phyloP scores from a whole-genome alignment of 35 echinoderm and acorn worm species.

The Stichopus chloronotus region DNA sequence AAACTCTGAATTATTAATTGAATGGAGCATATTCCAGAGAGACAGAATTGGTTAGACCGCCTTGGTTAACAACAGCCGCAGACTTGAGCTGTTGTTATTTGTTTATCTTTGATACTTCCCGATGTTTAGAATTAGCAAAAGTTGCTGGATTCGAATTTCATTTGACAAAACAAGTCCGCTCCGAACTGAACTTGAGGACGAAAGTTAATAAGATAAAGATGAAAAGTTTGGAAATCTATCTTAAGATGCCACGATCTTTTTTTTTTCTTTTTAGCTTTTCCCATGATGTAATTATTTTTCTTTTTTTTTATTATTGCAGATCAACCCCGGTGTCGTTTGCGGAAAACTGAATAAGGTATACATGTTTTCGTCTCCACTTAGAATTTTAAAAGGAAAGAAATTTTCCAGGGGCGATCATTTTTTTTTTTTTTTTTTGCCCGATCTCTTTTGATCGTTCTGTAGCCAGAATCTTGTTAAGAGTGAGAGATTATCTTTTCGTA shows the following conservation, averaged over 20 bases:
- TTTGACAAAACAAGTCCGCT: background rate
- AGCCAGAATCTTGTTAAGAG: background rate
- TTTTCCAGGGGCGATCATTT: background rate
- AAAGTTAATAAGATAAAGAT: background rate
- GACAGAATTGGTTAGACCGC: no score
- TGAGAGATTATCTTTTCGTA: background rate
- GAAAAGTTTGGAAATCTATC: background rate
- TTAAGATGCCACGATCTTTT: background rate
- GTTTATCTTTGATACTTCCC: no score
- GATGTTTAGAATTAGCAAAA: no score
- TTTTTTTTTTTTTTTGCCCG: background rate
- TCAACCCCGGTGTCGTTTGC: background rate
- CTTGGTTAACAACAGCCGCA: no score
- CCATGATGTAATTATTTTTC: background rate
- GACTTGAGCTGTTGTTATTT: no score
- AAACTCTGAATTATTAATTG: no score
- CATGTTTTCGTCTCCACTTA: background rate
- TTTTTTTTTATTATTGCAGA: background rate
- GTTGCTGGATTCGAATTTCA: background rate
- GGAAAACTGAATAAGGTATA: background rate
- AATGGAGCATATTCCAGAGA: no score
- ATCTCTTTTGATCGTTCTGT: background rate
- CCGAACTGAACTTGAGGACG: background rate
- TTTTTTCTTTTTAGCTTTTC: background rate
- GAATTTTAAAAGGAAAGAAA: background rate